Base-by-base conservation (phyloP, 1,140 invertebrate species). In the Nylanderia fulva region DNA sequence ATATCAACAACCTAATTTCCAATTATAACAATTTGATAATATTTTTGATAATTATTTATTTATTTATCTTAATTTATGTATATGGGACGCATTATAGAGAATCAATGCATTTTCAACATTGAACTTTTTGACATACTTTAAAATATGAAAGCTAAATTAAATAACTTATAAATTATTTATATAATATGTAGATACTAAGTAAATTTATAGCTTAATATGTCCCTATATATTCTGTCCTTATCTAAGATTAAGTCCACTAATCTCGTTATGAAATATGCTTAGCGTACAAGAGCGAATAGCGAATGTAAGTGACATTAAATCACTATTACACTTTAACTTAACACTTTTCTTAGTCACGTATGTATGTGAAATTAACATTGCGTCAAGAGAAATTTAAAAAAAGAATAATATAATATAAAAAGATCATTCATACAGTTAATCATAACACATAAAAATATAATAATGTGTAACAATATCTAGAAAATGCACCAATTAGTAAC, bases 231-330 rank as follows among this genome's bases (percentile, higher is more conserved):
- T 71, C 77, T 27, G 13, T 45, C 13, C 66, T 82, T 82, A 72
- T 72, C 52, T 82, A 18, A 72, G 77, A 82, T 82, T 82, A 82
- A 72, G 36, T 52, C 52, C 33, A 15, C 52, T 82, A 82, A 82
- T 82, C 66, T 82, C 36, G 66, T 72, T 72, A 82, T 82, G 13
- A 82, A 82, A 82, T 72, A 71, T 82, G 66, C 52, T 42, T 39
- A 36, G 52, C 52, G 54, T 72, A 21, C 68, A 72, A 58, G 77
- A 39, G 77, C 66, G 66, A 82, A 58, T 27, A 58, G 77, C 66
- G 66, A 72, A 82, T 82, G 52, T 82, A 82, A 82, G 77, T 82
- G 77, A 82, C 66, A 60, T 72, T 82, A 82, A 82, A 82, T 82
- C 77, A 72, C 24, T 58, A 60, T 72, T 71, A 58, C 42, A 29